These are phyloP conservation scores for Prinia subflava DNA, from an alignment of 2,113 vertebrate genomes.

Conservation along the genomic window DNA sequence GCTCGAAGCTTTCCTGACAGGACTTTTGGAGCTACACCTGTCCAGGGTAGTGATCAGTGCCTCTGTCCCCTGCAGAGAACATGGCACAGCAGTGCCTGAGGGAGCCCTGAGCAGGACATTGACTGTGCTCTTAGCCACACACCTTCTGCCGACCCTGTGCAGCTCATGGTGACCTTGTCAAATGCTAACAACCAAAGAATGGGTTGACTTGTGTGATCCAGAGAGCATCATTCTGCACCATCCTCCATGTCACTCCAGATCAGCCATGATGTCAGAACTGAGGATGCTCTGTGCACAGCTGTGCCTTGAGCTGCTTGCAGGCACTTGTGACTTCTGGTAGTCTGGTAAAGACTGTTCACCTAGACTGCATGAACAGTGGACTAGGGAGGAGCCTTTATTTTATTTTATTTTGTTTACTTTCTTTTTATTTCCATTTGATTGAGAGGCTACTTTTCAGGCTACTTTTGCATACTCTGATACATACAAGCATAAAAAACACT, in stretches of 20 bases:
- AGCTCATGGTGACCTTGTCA: background rate
- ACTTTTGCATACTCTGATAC: background rate
- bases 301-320: background rate
- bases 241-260: background rate
- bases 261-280: fast-evolving
- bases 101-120: background rate
- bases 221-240: background rate
- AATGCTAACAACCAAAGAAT: background rate
- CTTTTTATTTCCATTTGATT: background rate
- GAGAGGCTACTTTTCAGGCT: background rate
- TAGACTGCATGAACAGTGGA: background rate
- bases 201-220: background rate
- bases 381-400: background rate
- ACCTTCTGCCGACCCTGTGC: fast-evolving
- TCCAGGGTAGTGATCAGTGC: fast-evolving
- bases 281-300: background rate
- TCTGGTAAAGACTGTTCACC: background rate
- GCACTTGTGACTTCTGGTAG: background rate
- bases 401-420: background rate
- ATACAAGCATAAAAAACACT: background rate
- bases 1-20: background rate
- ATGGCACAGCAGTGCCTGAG: background rate
- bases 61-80: background rate
- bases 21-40: background rate
- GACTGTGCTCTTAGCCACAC: fast-evolving